Base-by-base conservation (phyloP, 1,140 invertebrate genomes). In the Samia ricini region DNA sequence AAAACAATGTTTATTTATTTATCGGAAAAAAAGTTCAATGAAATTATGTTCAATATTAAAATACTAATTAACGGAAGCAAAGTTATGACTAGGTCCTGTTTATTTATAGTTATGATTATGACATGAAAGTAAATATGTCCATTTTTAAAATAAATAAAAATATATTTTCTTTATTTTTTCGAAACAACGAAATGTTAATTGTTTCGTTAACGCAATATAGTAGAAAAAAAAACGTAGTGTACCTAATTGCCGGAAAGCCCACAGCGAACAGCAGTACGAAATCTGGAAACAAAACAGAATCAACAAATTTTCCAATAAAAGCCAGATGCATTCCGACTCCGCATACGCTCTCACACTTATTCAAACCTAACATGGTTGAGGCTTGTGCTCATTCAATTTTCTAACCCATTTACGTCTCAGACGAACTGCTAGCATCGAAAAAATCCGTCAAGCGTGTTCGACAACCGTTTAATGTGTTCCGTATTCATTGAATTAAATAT, bases 361-460 rank as follows among this genome's bases (percentile, higher is more conserved):
- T 79, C 77, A 81, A 77, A 83, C 69, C 68, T 76, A 73, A 79
- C 78, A 66, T 68, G 76, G 72, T 80, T 75, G 74, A 60, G 75
- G 71, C 72, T 71, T 74, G 64, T 66, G 70, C 71, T 83, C 79
- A 89, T 85, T 89, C 84, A 87, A 89, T 89, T 89, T 89, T 89
- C 84, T 87, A 89, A 89, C 86, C 86, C 83, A 89, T 89, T 89
- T 89, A 83, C 79, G 80, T 81, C 80, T 81, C 85, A 86, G 85
- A 85, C 81, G 74, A 78, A 79, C 76, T 79, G 74, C 71, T 79
- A 73, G 76, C 71, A 74, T 72, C 60, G 64, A 67, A 74, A 77
- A 75, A 74, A 75, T 65, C 63, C 10, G 56, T 7, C 20, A 57
- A 57, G 56, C 15, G 56, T 36, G 26, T 8, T 0, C 23, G 15